phyloP scores from a whole-genome alignment of 2,113 vertebrate species.

The Malaclemys terrapin region DNA sequence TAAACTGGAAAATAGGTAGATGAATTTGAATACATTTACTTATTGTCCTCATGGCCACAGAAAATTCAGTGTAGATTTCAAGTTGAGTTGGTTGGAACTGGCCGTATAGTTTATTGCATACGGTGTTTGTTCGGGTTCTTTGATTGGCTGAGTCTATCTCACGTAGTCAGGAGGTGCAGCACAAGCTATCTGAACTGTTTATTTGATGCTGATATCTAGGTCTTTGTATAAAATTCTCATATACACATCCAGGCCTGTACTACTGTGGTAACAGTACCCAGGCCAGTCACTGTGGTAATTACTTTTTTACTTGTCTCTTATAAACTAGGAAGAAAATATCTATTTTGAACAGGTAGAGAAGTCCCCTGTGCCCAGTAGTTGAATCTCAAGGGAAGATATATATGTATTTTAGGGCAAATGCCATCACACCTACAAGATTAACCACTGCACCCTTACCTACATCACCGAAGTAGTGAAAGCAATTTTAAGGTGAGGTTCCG shows the following conservation, averaged over 20 bases:
- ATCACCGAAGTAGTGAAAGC: not conserved
- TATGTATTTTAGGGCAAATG: not conserved
- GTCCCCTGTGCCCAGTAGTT: not conserved
- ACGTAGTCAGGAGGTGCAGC: not conserved
- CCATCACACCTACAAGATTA: not conserved
- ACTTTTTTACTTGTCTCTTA: not conserved
- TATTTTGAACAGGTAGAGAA: not conserved
- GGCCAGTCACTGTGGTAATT: not conserved
- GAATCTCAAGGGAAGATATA: not conserved
- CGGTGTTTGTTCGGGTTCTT: not conserved
- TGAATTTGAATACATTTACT: not conserved
- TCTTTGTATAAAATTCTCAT: not conserved
- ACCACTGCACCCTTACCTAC: not conserved
- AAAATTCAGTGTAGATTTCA: constrained; percentile 9
- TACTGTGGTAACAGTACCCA: not conserved
- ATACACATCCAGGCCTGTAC: not conserved
- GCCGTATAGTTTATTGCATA: not conserved
- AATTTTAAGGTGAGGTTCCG: not conserved
- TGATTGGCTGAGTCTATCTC: not conserved
- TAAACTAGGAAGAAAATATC: not conserved
- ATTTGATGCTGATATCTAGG: not conserved
- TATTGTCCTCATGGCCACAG: not conserved
- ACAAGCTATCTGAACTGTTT: not conserved
- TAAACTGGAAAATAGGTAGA: constrained; percentile 15
- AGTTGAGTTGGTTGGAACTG: constrained; percentile 1